These are phyloP conservation scores for Ursus arctos DNA, from an alignment of 2,113 vertebrate genomes.

Conservation along the genomic window DNA sequence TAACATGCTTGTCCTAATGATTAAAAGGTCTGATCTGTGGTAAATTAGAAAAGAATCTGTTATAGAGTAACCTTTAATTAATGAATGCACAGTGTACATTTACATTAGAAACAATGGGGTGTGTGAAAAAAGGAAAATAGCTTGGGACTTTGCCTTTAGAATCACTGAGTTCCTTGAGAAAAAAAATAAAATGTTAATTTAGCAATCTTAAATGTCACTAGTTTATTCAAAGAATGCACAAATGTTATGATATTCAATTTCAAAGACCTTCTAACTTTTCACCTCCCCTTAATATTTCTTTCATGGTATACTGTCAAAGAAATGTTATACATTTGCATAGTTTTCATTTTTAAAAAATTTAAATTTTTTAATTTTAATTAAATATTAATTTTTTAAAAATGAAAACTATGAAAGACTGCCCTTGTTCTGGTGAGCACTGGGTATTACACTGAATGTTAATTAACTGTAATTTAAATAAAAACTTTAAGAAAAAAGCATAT, in stretches of 20 bases:
- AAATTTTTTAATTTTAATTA: too few relatives aligned
- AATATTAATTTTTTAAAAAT: background rate
- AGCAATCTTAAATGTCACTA: constrained; percentile 82
- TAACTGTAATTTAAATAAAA: background rate
- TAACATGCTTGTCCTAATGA: constrained; percentile 77
- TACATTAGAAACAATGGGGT: constrained; percentile 68
- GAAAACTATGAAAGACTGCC: background rate
- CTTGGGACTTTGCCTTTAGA: constrained; percentile 81
- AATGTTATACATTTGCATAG: constrained; percentile 13
- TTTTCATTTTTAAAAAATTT: background rate
- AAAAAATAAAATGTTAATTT: constrained; percentile 87
- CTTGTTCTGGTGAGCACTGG: background rate
- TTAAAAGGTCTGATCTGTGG: constrained; percentile 74
- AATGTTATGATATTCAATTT: constrained; percentile 76
- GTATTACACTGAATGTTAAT: background rate
- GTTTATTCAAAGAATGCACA: constrained; percentile 66
- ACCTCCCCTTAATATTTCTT: constrained; percentile 62
- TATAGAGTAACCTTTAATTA: constrained; percentile 83
- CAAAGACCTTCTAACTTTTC: constrained; percentile 58
- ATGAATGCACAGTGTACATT: constrained; percentile 76
- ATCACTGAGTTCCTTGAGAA: constrained; percentile 70
- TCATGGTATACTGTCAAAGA: constrained; percentile 27
- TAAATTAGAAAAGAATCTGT: constrained; percentile 73
- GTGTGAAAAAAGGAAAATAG: constrained; percentile 76
- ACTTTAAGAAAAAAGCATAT: background rate